Conservation (phyloP, 2,113 vertebrate genomes). For the Thomomys bottae region DNA sequence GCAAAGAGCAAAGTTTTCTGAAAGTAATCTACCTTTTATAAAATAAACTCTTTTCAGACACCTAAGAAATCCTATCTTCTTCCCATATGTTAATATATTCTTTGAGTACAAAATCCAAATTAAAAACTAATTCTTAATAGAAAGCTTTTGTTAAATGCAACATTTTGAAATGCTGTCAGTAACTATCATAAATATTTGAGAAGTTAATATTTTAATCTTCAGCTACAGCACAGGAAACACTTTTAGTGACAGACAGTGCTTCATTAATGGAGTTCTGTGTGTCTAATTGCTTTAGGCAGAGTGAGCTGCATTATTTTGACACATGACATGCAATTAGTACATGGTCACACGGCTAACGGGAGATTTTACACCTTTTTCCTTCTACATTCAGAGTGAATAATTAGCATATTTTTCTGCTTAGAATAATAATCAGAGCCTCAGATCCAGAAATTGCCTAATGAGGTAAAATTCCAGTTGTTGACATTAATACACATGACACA, state of each 20-base stretch:
- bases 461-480: conserved; percentile 93
- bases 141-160: conserved; percentile 90
- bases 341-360: conserved; percentile 94
- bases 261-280: conserved; percentile 91
- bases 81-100: conserved; percentile 86
- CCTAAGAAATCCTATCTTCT: conserved; percentile 80
- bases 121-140: conserved; percentile 87
- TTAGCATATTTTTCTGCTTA: conserved; percentile 92
- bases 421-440: conserved; percentile 94
- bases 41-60: conserved; percentile 82
- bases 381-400: conserved; percentile 90
- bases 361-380: conserved; percentile 93
- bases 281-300: conserved; percentile 91
- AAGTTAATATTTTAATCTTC: conserved; percentile 92
- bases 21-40: conserved; percentile 73
- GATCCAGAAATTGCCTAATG: conserved; percentile 94
- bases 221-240: conserved; percentile 88
- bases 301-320: conserved; percentile 91
- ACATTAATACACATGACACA: conserved; percentile 91
- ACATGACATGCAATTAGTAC: conserved; percentile 94
- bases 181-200: conserved; percentile 91
- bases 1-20: conserved; percentile 81
- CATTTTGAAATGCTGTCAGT: conserved; percentile 91
- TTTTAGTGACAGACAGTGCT: conserved; percentile 90
- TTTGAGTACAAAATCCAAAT: conserved; percentile 90